Evolutionary conservation across 2,888 invertebrate genomes (phyloP).

Genomic region (Lycocerus yunnanus): DNA sequence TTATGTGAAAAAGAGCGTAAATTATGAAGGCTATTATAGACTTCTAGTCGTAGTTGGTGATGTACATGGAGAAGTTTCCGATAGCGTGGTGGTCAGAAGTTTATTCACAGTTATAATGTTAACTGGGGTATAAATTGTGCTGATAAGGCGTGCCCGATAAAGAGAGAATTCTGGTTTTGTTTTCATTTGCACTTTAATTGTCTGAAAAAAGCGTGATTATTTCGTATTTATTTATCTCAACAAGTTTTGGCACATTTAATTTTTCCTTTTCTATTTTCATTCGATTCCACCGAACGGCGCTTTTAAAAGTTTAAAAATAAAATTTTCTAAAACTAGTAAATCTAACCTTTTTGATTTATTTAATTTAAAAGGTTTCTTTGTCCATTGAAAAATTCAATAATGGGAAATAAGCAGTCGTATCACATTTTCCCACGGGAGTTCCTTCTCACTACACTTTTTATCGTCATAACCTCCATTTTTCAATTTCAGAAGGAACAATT

Average conservation of each 20-base stretch:
- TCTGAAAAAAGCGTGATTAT: conserved; percentile 22
- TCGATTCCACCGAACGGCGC: background rate
- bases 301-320: conserved; percentile 11
- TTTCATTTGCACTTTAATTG: conserved; percentile 34
- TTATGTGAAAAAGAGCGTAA: conserved; percentile 26
- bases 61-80: conserved; percentile 32
- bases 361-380: conserved; percentile 26
- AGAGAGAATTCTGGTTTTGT: conserved; percentile 28
- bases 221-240: conserved; percentile 10
- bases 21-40: conserved; percentile 28
- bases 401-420: conserved; percentile 26
- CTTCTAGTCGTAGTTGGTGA: conserved; percentile 22
- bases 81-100: conserved; percentile 49
- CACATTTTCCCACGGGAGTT: conserved; percentile 20
- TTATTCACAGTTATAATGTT: conserved; percentile 52
- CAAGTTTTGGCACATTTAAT: background rate
- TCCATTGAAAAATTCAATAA: conserved; percentile 29
- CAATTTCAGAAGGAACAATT: conserved; percentile 4
- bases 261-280: background rate
- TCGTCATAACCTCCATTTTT: conserved; percentile 10
- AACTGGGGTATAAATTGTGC: conserved; percentile 51
- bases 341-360: conserved; percentile 9
- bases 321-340: conserved; percentile 20
- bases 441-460: conserved; percentile 15
- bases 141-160: conserved; percentile 45